These are phyloP conservation scores for Centropristis striata DNA, from an alignment of 2,113 vertebrate species.

Conservation along the genomic window DNA sequence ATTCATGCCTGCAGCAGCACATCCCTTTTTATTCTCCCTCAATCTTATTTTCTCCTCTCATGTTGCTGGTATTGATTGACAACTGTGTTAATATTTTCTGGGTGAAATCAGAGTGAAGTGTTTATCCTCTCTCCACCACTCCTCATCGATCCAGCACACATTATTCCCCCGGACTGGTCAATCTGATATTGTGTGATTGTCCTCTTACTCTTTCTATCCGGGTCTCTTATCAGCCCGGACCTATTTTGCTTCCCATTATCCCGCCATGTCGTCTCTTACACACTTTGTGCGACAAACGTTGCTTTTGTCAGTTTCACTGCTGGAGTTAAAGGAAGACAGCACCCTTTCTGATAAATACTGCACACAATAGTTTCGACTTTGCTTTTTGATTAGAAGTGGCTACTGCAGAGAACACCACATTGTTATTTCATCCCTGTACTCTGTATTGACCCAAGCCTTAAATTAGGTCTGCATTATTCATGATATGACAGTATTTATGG, in stretches of 20 bases:
- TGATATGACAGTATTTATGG: not conserved
- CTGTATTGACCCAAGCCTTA: not conserved
- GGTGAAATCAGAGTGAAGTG: constrained; percentile 31
- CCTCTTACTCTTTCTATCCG: not conserved
- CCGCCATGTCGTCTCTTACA: not conserved
- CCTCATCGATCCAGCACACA: constrained; percentile 40
- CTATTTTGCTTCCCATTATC: constrained; percentile 2
- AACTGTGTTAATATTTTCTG: constrained; percentile 50
- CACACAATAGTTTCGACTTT: not conserved
- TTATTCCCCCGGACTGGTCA: constrained; percentile 11
- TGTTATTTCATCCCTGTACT: not conserved
- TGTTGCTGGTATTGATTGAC: constrained; percentile 18
- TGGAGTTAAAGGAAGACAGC: not conserved
- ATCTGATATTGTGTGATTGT: constrained; percentile 18
- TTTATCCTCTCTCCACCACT: constrained; percentile 15
- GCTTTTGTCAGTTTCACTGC: not conserved
- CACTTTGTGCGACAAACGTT: not conserved
- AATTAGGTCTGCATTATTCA: not conserved
- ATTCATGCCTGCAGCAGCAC: constrained; percentile 2
- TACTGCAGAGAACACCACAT: not conserved
- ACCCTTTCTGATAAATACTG: not conserved
- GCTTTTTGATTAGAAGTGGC: not conserved
- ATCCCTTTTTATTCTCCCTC: constrained; percentile 33
- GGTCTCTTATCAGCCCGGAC: constrained; percentile 9
- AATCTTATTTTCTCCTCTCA: not conserved